Evolutionary conservation across 2,113 vertebrate species (phyloP).

Genomic region (Rhinichthys klamathensis): DNA sequence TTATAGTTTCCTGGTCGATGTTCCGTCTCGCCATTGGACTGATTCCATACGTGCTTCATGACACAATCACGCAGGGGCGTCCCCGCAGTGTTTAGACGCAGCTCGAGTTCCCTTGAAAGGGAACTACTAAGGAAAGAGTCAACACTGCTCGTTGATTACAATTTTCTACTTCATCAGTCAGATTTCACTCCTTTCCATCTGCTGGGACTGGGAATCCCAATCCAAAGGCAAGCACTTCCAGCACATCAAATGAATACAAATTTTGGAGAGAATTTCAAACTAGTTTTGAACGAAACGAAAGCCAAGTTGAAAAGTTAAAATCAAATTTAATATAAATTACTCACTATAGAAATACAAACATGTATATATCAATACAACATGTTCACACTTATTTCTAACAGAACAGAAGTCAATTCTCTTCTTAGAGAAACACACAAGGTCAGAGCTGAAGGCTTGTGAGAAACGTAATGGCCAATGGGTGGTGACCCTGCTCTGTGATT

Average conservation of each 20-base stretch:
- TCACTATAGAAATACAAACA: neutral
- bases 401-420: conserved; percentile 7
- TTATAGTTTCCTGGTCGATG: too few relatives aligned
- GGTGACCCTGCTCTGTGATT: conserved; percentile 2
- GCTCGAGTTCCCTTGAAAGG: too few relatives aligned
- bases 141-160: conserved; percentile 11
- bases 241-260: neutral
- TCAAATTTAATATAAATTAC: neutral
- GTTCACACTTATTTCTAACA: neutral
- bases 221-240: neutral
- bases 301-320: neutral
- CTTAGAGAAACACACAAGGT: neutral
- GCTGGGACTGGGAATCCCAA: neutral
- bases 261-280: neutral
- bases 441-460: neutral
- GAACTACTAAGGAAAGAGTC: too few relatives aligned
- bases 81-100: too few relatives aligned
- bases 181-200: neutral
- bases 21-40: too few relatives aligned
- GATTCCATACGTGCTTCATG: too few relatives aligned
- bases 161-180: conserved; percentile 9
- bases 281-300: neutral
- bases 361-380: neutral
- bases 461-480: neutral
- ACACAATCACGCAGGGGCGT: too few relatives aligned